Evolutionary conservation across 1,140 invertebrate genomes (phyloP), one percentile per base, ranked within the genome.

Genomic region (Trichoplusia ni): DNA sequence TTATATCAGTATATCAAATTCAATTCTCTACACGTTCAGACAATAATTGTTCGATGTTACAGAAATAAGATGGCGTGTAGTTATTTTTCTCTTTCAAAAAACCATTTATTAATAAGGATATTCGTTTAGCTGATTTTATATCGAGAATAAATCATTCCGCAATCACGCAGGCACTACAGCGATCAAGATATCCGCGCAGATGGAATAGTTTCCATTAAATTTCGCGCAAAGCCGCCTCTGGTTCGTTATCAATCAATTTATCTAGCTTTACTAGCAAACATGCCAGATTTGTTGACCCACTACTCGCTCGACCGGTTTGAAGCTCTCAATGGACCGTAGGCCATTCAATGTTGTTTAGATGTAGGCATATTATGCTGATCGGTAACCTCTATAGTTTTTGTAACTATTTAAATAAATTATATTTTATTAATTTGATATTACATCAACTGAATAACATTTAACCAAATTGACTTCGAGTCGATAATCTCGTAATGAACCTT

Each of bases 201-300:
- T 81, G 70, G 67, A 84, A 84, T 75, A 73, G 75, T 85, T 83
- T 85, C 77, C 79, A 86, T 82, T 84, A 83, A 75, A 80, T 84
- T 84, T 86, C 75, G 71, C 77, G 69, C 81, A 81, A 82, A 82
- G 77, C 70, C 53, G 59, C 77, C 66, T 76, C 75, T 68, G 66
- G 66, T 78, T 73, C 73, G 65, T 85, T 86, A 89, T 89, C 86
- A 83, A 82, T 82, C 84, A 84, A 86, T 86, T 85, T 79, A 84
- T 88, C 84, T 84, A 73, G 70, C 71, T 68, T 81, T 79, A 79
- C 74, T 47, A 71, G 76, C 70, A 77, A 75, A 78, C 73, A 76
- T 69, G 64, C 67, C 67, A 74, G 79, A 83, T 84, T 81, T 84
- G 83, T 83, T 86, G 83, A 83, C 78, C 83, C 70, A 82, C 75